A percentile compares a stretch with the other conserved stretches of the same genome.
phyloP scores from a whole-genome alignment of 2,888 invertebrate species.

The Dusona sp. region DNA sequence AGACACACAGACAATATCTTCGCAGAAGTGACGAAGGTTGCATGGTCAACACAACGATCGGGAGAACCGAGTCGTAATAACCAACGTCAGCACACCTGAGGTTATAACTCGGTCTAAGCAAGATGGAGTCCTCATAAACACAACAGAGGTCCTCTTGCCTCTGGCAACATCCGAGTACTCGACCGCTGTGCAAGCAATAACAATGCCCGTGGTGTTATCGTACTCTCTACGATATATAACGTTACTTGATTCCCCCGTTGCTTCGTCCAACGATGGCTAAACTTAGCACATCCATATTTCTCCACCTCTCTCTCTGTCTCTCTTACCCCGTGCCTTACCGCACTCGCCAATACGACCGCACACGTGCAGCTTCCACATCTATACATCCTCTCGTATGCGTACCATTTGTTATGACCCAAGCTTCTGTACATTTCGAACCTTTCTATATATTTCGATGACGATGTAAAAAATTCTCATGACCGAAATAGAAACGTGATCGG shows the following conservation, averaged over 20 bases:
- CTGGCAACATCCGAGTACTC: slow-evolving; percentile 71
- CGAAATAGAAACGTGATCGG: slow-evolving; percentile 67
- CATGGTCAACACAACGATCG: slow-evolving; percentile 72
- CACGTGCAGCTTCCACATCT: slow-evolving; percentile 50
- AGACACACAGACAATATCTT: slow-evolving; percentile 52
- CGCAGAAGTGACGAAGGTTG: slow-evolving; percentile 1
- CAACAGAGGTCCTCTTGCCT: slow-evolving; percentile 62
- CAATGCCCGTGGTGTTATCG: slow-evolving; percentile 78
- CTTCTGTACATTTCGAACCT: slow-evolving; percentile 25
- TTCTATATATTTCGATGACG: slow-evolving; percentile 28
- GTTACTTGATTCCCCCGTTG: slow-evolving; percentile 48
- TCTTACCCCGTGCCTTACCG: slow-evolving; percentile 46
- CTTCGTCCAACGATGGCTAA: slow-evolving; percentile 58
- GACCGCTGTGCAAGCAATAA: slow-evolving; percentile 80
- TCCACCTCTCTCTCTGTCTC: slow-evolving; percentile 32
- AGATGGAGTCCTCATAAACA: slow-evolving; percentile 80
- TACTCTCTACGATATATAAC: slow-evolving; percentile 54
- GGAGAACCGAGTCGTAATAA: slow-evolving; percentile 75
- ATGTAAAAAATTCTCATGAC: slow-evolving; percentile 60
- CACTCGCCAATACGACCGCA: slow-evolving; percentile 59
- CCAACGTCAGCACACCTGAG: slow-evolving; percentile 78
- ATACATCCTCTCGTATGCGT: slow-evolving; percentile 30
- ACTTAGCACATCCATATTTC: slow-evolving; percentile 60
- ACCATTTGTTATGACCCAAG: slow-evolving; percentile 39
- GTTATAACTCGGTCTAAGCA: slow-evolving; percentile 78